Evolutionary conservation across 2,797 vertebrate species (phyloP), one percentile per base, ranked within the genome.

Genomic region (Crocodylus rhombifer): DNA sequence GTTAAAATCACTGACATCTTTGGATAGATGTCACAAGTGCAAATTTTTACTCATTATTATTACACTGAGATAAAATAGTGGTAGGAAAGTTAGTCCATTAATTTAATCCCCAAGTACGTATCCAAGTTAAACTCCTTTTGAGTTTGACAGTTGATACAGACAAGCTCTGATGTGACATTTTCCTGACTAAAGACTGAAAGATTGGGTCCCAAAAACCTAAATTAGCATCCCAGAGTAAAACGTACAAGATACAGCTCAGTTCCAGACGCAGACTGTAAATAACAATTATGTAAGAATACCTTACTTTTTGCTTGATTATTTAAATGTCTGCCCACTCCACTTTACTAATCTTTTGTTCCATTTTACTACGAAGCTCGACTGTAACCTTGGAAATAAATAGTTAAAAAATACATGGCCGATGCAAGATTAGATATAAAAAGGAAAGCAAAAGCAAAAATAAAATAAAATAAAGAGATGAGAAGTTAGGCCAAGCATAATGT

Each of bases 241-340:
- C 56, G 75, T 4, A 26, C 64, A 57, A 74, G 69, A 75, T 56
- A 42, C 23, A 85, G 58, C 17, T 84, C 30, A 77, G 60, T 62
- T 20, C 69, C 56, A 95, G 42, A 94, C 82, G 65, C 3, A 81
- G 78, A 23, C 3, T 62, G 14, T 71, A 91, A 90, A 88, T 84
- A 92, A 93, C 3, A 26, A 16, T 25, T 60, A 4, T 76, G 25
- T 67, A 61, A 81, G 42, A 92, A 67, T 30, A 78, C 26, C 17
- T 88, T 87, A 28, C 36, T 71, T 94, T 92, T 93, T 78, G 86
- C 84, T 87, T 89, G 26, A n/a, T 87, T 56, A 78, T 87, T 88
- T 92, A 30, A 87, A 90, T 79, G 14, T 67, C 60, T 85, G 2
- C 25, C 51, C 13, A 82, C 88, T 87, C 58, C 8, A 82, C 6